Base-by-base conservation (phyloP, 2,888 invertebrate genomes). In the Zonitis immaculata region DNA sequence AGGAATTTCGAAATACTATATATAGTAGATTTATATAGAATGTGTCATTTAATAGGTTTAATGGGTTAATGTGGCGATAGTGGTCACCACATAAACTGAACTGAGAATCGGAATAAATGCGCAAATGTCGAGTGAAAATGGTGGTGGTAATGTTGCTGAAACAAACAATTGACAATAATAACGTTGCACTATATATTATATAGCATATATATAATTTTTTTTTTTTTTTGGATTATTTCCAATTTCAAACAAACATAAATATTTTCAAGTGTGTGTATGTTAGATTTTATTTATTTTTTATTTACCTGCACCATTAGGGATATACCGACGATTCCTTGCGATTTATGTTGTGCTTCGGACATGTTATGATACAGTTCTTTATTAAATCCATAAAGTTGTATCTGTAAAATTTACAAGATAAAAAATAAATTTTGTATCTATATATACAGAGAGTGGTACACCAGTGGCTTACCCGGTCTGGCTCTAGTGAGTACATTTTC, bases 371-470 rank as follows among this genome's bases (percentile, higher is more conserved):
- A 98, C 49, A 98, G 80, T 75, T 97, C 96, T 60, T 92, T 91
- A 76, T 98, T 98, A 80, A 94, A 98, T 1, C 96, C 97, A 67
- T 95, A 92, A 53, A 97, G 80, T 78, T 98, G 97, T 67, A 98
- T 91, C 96, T 97, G 83, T 16, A 44, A 78, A 55, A 51, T 43
- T 44, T 14, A n/a, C 16, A 26, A 16, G 9, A 44, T 12, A 79
- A 57, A 70, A 61, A 57, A 39, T n/a, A n/a, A n/a, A n/a, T n/a
- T n/a, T n/a, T n/a, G n/a, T n/a, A n/a, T n/a, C n/a, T n/a, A n/a
- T n/a, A n/a, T n/a, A n/a, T n/a, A n/a, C n/a, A n/a, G n/a, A n/a
- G n/a, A n/a, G n/a, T n/a, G n/a, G n/a, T n/a, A n/a, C n/a, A n/a
- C n/a, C n/a, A n/a, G n/a, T n/a, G n/a, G n/a, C n/a, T n/a, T n/a